Evolutionary conservation across 92 coral and sea anemone genomes (phyloP).

Genomic region (Porites evermanni): DNA sequence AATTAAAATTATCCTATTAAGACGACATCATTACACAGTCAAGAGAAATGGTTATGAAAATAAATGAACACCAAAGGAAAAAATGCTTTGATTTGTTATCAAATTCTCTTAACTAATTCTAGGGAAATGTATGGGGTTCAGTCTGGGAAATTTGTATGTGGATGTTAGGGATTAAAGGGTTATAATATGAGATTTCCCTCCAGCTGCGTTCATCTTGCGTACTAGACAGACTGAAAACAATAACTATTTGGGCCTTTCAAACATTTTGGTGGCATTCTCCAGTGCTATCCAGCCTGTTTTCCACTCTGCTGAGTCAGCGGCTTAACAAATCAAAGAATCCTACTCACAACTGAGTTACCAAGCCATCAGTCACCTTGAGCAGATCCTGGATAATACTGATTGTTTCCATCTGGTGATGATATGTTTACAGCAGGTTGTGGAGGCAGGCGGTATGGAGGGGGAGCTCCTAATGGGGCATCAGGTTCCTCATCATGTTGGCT

Average conservation of each 20-base stretch:
- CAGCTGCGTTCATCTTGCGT: too few relatives aligned
- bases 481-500: constrained; percentile 52
- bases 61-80: too few relatives aligned
- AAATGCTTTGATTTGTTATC: too few relatives aligned
- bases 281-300: constrained; percentile 46
- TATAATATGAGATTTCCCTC: too few relatives aligned
- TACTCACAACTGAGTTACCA: constrained; percentile 57
- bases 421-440: constrained; percentile 78
- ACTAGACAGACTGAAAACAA: too few relatives aligned
- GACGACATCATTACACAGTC: too few relatives aligned
- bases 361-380: constrained; percentile 72
- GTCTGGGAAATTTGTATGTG: too few relatives aligned
- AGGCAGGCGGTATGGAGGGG: constrained; percentile 91
- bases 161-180: too few relatives aligned
- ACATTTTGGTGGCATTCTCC: neutral
- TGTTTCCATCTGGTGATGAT: constrained; percentile 73
- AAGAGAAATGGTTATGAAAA: too few relatives aligned
- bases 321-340: constrained; percentile 38
- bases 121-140: too few relatives aligned
- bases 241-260: neutral
- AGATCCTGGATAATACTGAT: constrained; percentile 70
- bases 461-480: constrained; percentile 79
- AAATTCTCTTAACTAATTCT: too few relatives aligned
- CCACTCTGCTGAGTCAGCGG: constrained; percentile 30
- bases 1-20: too few relatives aligned